A percentile compares a stretch with the other conserved stretches of the same genome.
These are phyloP conservation scores for Eupsittula cactorum DNA, from an alignment of 2,113 vertebrate species.

Conservation along the genomic window DNA sequence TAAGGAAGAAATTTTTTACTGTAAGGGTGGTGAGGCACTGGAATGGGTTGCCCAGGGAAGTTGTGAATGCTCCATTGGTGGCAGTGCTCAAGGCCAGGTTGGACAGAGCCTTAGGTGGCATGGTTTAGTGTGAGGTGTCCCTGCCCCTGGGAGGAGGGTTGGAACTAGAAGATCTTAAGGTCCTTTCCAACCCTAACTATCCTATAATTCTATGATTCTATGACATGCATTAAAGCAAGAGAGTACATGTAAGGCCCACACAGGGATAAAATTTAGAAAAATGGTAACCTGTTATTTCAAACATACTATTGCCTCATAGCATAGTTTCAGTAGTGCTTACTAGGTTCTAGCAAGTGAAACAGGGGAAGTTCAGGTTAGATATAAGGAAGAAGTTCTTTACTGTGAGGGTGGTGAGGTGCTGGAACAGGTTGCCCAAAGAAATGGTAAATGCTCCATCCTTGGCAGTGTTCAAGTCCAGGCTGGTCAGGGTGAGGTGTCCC, in stretches of 20 bases:
- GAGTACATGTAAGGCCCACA: neutral
- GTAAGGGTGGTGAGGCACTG: too few species aligned
- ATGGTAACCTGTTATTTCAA: neutral
- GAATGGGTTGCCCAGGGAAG: too few species aligned
- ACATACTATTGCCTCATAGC: neutral
- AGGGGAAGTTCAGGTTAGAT: neutral
- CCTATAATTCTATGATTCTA: too few species aligned
- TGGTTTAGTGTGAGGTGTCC: too few species aligned
- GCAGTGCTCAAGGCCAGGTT: too few species aligned
- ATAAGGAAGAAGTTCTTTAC: neutral
- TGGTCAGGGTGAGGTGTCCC: neutral
- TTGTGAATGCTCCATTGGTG: too few species aligned
- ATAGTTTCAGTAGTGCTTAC: neutral
- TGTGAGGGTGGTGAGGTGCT: neutral
- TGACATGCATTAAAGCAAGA: neutral
- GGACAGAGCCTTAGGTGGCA: too few species aligned
- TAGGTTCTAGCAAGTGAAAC: neutral
- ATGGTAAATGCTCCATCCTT: neutral
- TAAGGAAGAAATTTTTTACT: too few species aligned
- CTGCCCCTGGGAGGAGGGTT: too few species aligned
- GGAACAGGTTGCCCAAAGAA: neutral
- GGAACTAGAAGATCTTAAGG: too few species aligned
- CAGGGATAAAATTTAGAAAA: neutral
- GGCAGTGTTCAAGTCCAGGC: neutral
- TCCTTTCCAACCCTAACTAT: too few species aligned